These are phyloP conservation scores for Patella vulgata DNA, from an alignment of 1,140 invertebrate genomes.

Conservation along the genomic window DNA sequence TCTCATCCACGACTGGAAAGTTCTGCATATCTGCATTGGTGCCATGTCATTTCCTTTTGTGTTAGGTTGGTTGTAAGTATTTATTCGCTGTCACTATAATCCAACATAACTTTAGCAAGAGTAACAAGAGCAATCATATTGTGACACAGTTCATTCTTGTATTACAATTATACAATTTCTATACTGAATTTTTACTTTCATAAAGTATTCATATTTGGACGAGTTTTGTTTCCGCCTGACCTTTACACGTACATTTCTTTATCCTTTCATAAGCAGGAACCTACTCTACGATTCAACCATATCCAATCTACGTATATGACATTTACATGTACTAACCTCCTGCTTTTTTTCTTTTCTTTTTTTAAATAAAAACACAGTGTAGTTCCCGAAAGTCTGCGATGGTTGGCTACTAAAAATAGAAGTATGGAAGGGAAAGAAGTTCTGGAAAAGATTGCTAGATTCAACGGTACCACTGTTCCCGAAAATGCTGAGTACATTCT, in stretches of 20 bases:
- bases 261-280: neutral
- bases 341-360: neutral
- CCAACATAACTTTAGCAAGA: too few relatives aligned
- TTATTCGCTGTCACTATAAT: neutral
- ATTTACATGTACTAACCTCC: neutral
- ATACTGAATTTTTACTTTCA: too few relatives aligned
- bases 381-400: conserved; percentile 53
- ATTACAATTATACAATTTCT: neutral
- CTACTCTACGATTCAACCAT: neutral
- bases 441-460: conserved; percentile 34
- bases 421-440: conserved; percentile 45
- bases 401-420: conserved; percentile 40
- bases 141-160: neutral
- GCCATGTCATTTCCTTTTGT: conserved; percentile 76
- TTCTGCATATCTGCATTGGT: conserved; percentile 77
- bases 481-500: conserved; percentile 4
- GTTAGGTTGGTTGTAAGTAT: conserved; percentile 16
- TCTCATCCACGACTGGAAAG: conserved; percentile 31
- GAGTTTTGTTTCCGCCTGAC: neutral
- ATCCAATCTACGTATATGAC: neutral
- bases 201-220: too few relatives aligned
- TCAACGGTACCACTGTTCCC: conserved; percentile 29
- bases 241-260: neutral
- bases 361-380: conserved; percentile 21
- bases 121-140: too few relatives aligned